Evolutionary conservation across 2,113 vertebrate genomes (phyloP).

Genomic region (Channa maculata): DNA sequence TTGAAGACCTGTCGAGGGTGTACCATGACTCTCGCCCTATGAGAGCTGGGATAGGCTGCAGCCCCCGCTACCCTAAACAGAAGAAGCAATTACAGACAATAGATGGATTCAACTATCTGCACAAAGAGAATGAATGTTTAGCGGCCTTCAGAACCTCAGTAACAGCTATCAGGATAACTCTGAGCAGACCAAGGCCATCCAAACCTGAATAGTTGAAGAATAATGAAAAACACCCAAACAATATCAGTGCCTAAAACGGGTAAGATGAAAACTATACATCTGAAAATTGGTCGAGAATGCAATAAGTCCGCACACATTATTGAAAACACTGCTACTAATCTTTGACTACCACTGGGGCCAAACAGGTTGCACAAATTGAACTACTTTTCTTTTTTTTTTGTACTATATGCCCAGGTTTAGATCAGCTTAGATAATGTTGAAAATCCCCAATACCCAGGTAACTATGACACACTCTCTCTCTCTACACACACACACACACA

Average conservation of each 20-base stretch:
- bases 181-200: constrained; percentile 3
- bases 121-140: background rate
- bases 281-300: background rate
- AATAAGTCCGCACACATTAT: background rate
- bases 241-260: background rate
- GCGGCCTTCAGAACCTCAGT: background rate
- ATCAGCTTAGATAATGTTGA: background rate
- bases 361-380: constrained; percentile 1
- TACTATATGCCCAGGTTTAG: background rate
- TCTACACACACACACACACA: constrained; percentile 13
- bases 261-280: background rate
- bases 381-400: background rate
- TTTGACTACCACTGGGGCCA: background rate
- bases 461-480: constrained; percentile 32
- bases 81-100: no score
- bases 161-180: background rate
- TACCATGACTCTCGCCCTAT: no score
- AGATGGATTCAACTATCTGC: background rate
- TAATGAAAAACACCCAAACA: background rate
- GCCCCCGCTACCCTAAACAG: no score
- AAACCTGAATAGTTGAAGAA: background rate
- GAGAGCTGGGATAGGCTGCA: no score
- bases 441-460: background rate
- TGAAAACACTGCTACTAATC: background rate
- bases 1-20: no score